phyloP scores from a whole-genome alignment of 2,888 invertebrate genomes.

The Ophioninae sp. region DNA sequence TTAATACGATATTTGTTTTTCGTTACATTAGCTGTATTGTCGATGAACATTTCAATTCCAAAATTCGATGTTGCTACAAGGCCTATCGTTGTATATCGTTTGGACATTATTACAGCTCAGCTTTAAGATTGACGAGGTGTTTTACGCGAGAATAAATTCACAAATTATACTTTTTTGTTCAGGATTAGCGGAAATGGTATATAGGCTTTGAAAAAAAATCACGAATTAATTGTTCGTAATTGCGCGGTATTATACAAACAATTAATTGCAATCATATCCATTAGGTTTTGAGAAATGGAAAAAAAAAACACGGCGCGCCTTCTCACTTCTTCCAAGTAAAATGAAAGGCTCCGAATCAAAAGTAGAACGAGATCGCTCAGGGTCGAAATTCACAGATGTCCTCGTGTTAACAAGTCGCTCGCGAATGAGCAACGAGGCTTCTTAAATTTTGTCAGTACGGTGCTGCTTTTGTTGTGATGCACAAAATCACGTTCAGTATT shows the following conservation, averaged over 20 bases:
- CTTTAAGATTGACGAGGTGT: not conserved
- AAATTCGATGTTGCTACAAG: not conserved
- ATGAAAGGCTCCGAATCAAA: not conserved
- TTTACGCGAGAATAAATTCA: not conserved
- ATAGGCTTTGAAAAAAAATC: not conserved
- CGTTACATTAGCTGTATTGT: not conserved
- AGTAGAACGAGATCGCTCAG: conserved; percentile 3
- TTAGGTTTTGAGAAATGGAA: not conserved
- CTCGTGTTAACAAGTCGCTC: conserved; percentile 20
- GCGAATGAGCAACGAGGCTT: conserved; percentile 18
- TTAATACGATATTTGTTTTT: conserved; percentile 2
- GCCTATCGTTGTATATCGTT: not conserved
- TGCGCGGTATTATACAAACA: not conserved
- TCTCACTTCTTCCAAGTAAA: not conserved
- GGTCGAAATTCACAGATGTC: not conserved
- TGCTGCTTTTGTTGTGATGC: conserved; percentile 61
- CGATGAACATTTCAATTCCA: not conserved
- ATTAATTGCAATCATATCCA: not conserved
- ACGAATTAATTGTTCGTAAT: not conserved
- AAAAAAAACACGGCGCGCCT: not conserved
- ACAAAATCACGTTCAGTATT: conserved; percentile 67
- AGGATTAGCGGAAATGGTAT: not conserved
- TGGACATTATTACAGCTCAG: not conserved
- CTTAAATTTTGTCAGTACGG: conserved; percentile 28
- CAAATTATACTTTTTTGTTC: not conserved